Conservation (phyloP, 1,140 invertebrate species). For the Nasonia giraulti region DNA sequence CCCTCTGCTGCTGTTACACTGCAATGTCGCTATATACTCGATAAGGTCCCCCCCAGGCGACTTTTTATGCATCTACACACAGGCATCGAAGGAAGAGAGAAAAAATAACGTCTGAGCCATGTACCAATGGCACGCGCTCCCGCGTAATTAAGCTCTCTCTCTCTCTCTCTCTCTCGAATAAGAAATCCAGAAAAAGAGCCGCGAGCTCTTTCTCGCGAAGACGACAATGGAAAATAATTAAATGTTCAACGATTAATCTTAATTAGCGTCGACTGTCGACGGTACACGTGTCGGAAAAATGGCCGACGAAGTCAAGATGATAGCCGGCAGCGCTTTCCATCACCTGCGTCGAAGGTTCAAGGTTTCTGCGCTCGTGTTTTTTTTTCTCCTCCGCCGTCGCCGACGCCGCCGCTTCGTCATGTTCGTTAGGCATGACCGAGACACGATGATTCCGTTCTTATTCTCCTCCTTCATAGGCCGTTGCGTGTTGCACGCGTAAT, state of each 20-base stretch:
- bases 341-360: constrained; percentile 1
- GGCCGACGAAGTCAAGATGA: background rate
- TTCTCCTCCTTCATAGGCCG: background rate
- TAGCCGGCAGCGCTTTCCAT: background rate
- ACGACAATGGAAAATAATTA: background rate
- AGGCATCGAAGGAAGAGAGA: background rate
- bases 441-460: background rate
- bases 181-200: background rate
- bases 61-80: background rate
- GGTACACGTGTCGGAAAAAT: background rate
- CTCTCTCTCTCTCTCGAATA: background rate
- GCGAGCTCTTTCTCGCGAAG: too few species aligned
- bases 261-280: background rate
- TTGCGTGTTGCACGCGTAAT: background rate
- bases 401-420: constrained; percentile 11
- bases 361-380: background rate
- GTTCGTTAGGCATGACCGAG: constrained; percentile 6
- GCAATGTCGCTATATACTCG: background rate
- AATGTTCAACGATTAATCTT: background rate
- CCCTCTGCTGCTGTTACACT: background rate
- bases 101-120: background rate
- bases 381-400: background rate
- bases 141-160: background rate
- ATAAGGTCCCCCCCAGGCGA: background rate
- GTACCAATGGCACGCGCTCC: background rate